These are phyloP conservation scores for Bembecia ichneumoniformis DNA, from an alignment of 2,888 invertebrate genomes.

Conservation along the genomic window DNA sequence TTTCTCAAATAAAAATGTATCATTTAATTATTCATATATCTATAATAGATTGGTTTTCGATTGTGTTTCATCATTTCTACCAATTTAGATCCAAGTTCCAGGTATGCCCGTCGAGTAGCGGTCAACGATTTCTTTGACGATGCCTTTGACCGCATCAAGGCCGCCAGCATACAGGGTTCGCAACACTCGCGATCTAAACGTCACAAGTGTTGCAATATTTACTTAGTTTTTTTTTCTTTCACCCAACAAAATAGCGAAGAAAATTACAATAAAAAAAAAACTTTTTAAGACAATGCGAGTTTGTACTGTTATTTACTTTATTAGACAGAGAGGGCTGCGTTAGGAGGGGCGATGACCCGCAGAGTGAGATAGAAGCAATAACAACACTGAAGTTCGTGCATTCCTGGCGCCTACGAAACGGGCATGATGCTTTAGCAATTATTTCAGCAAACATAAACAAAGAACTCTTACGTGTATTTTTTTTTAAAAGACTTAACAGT, in stretches of 20 bases:
- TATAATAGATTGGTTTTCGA: too few species aligned
- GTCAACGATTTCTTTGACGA: conserved; percentile 52
- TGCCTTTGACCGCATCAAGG: conserved; percentile 63
- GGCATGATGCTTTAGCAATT: neutral
- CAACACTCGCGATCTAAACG: conserved; percentile 25
- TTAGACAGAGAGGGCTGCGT: conserved; percentile 59
- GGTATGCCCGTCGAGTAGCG: conserved; percentile 27
- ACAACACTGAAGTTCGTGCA: conserved; percentile 68
- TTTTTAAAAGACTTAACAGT: too few species aligned
- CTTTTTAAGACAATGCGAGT: conserved; percentile 17
- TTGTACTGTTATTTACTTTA: conserved; percentile 42
- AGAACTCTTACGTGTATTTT: too few species aligned
- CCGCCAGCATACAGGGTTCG: conserved; percentile 47
- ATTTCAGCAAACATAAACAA: neutral
- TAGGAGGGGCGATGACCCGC: conserved; percentile 57
- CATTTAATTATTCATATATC: too few species aligned
- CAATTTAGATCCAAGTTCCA: conserved; percentile 42
- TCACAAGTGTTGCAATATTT: neutral
- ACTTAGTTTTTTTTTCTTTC: neutral
- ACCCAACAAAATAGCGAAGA: neutral
- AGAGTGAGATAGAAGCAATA: conserved; percentile 65
- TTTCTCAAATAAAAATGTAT: too few species aligned
- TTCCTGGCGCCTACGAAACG: conserved; percentile 4
- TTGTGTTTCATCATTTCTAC: too few species aligned
- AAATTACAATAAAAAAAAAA: neutral